Evolutionary conservation across 1,140 invertebrate genomes (phyloP).

Genomic region (Andrena cerasifolii): DNA sequence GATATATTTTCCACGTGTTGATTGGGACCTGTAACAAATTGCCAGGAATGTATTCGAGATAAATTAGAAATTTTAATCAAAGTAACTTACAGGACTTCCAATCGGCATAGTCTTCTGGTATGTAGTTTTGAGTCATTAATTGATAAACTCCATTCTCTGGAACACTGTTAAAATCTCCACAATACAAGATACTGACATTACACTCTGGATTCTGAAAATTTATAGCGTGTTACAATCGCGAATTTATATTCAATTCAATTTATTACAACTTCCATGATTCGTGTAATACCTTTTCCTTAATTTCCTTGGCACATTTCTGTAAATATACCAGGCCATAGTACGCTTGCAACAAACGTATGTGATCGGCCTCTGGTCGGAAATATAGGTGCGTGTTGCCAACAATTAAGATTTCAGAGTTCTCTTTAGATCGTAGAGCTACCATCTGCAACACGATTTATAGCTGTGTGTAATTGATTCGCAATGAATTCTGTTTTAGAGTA

Average conservation of each 20-base stretch:
- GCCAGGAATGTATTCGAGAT: constrained; percentile 21
- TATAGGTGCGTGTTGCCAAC: constrained; percentile 96
- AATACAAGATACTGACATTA: constrained; percentile 86
- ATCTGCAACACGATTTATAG: constrained; percentile 77
- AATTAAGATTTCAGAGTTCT: constrained; percentile 86
- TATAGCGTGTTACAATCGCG: background rate
- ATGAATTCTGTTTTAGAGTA: background rate
- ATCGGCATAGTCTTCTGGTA: constrained; percentile 86
- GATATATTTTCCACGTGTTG: constrained; percentile 86
- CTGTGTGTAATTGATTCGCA: background rate
- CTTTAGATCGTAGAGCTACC: constrained; percentile 84
- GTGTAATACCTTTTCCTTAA: constrained; percentile 81
- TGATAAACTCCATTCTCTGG: constrained; percentile 91
- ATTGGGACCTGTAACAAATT: constrained; percentile 83
- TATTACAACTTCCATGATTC: too few relatives aligned
- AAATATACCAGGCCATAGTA: constrained; percentile 85
- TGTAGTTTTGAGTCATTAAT: constrained; percentile 86
- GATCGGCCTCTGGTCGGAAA: constrained; percentile 94
- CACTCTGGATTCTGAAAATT: constrained; percentile 82
- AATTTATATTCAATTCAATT: constrained; percentile 6
- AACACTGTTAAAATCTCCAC: constrained; percentile 94
- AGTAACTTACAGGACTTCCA: constrained; percentile 89
- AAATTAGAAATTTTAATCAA: background rate
- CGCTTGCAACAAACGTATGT: constrained; percentile 92
- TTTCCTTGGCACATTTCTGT: constrained; percentile 80